Conservation (phyloP, 1,140 invertebrate genomes). For the Drosophila murphyi region DNA sequence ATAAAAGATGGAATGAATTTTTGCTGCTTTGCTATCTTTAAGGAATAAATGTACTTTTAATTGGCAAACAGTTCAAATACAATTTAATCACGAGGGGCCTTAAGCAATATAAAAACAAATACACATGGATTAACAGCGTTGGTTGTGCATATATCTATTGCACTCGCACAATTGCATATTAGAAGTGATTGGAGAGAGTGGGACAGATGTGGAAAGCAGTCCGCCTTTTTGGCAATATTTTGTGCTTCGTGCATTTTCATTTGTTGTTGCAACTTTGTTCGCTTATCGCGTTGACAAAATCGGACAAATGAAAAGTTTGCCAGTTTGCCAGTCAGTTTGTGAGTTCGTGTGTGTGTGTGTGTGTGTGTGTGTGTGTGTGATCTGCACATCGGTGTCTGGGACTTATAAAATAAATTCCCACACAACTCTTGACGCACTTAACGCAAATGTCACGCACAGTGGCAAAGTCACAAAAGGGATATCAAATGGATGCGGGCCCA, state of each 20-base stretch:
- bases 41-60: conserved; percentile 23
- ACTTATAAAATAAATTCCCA: conserved; percentile 60
- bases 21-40: not conserved
- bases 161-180: conserved; percentile 47
- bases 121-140: conserved; percentile 11
- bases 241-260: conserved; percentile 66
- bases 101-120: not conserved
- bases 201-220: conserved; percentile 7
- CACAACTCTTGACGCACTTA: conserved; percentile 67
- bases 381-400: not conserved
- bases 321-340: conserved; percentile 15
- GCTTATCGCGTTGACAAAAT: conserved; percentile 56
- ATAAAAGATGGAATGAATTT: not conserved
- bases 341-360: not conserved
- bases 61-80: conserved; percentile 23
- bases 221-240: conserved; percentile 64
- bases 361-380: not conserved
- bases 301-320: conserved; percentile 70
- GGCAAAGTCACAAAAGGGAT: conserved; percentile 72
- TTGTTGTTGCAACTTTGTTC: conserved; percentile 65
- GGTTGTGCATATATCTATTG: conserved; percentile 47
- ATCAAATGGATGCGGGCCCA: conserved; percentile 76
- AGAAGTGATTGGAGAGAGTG: not conserved
- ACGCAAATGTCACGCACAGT: conserved; percentile 82
- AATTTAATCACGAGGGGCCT: not conserved